Conservation (phyloP, 1,140 invertebrate species). For the Glossosoma conforme region DNA sequence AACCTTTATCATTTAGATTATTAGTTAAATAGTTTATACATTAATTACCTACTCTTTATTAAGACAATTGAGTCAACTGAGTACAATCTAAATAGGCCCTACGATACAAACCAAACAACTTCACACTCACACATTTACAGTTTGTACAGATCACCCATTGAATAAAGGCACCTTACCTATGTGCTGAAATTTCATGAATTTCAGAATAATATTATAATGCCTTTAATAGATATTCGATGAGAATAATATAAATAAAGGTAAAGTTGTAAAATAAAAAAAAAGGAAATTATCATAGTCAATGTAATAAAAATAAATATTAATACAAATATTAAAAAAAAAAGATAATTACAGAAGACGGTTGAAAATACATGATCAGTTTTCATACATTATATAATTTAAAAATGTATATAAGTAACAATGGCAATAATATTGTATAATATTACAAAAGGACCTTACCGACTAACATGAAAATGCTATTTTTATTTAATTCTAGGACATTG, state of each 20-base stretch:
- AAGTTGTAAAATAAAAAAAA: background rate
- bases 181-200: slow-evolving; percentile 9
- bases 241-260: background rate
- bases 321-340: background rate
- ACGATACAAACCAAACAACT: slow-evolving; percentile 15
- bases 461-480: slow-evolving; percentile 14
- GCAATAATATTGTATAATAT: slow-evolving; percentile 10
- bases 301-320: background rate
- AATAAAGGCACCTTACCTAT: slow-evolving; percentile 29
- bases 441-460: slow-evolving; percentile 12
- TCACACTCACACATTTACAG: slow-evolving; percentile 17
- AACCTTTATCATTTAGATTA: slow-evolving; percentile 9
- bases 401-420: slow-evolving; percentile 12
- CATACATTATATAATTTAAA: slow-evolving; percentile 2
- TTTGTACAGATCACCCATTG: slow-evolving; percentile 15
- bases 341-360: background rate
- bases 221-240: background rate
- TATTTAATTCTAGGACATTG: slow-evolving; percentile 11
- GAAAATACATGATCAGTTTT: background rate
- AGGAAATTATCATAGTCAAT: background rate
- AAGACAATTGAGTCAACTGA: slow-evolving; percentile 13
- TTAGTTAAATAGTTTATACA: slow-evolving; percentile 17
- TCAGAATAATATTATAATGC: slow-evolving; percentile 5
- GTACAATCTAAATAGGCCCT: slow-evolving; percentile 27
- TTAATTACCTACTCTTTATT: slow-evolving; percentile 4